Conservation (phyloP, 2,113 vertebrate species). For the Rhipidura dahli region DNA sequence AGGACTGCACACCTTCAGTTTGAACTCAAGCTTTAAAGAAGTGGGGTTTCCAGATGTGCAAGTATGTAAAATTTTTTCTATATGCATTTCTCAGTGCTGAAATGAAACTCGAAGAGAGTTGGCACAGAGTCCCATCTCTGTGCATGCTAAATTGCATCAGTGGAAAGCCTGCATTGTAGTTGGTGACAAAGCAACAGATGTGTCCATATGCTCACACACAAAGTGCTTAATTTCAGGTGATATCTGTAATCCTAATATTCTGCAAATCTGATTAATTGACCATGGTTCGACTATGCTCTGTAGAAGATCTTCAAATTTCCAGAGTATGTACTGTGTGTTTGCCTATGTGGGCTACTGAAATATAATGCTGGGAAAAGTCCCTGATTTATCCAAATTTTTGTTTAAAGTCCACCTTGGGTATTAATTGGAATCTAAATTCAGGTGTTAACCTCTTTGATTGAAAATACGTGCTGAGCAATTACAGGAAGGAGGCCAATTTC, state of each 20-base stretch:
- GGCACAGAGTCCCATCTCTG: neutral
- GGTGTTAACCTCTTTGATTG: constrained; percentile 81
- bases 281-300: neutral
- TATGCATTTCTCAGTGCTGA: neutral
- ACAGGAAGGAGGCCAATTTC: constrained; percentile 81
- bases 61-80: neutral
- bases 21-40: neutral
- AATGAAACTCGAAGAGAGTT: neutral
- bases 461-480: constrained; percentile 80
- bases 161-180: neutral
- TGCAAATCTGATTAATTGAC: neutral
- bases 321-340: constrained; percentile 1
- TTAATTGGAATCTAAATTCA: constrained; percentile 87
- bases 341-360: constrained; percentile 59
- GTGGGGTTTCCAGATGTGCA: neutral
- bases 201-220: neutral
- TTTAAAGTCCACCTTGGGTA: constrained; percentile 75
- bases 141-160: neutral
- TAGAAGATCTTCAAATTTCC: constrained; percentile 18
- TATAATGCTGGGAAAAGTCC: constrained; percentile 73
- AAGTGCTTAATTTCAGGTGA: neutral
- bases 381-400: constrained; percentile 67
- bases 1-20: neutral
- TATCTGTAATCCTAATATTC: neutral
- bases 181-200: neutral